Evolutionary conservation across 2,888 invertebrate species (phyloP), one percentile per base, ranked within the genome.

Genomic region (Litoditis marina): DNA sequence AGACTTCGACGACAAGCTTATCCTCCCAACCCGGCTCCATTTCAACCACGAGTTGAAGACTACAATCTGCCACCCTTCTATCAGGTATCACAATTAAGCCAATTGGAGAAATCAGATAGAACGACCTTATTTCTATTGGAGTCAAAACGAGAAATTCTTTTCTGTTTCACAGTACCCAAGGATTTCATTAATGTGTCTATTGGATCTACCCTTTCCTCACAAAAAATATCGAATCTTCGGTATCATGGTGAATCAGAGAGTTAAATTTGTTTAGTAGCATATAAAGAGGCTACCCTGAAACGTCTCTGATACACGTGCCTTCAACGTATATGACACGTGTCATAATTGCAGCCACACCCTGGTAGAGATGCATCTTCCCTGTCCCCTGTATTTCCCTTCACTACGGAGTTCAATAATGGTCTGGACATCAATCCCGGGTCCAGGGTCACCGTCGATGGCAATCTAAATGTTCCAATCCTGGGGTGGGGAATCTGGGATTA

Each of bases 401-500:
- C 73, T 49, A 74, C 72, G 42, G 71, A 73, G 22, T 79, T 71
- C 73, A 78, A 70, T 57, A 79, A 73, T 56, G 79, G 79, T 34
- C 55, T 79, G 34, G 76, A 78, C 49, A 66, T 79, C 25, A 77
- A 79, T 60, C 79, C 79, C 7, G 79, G 78, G 13, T 71, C 66
- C 22, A 65, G 77, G 34, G 69, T 76, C 5, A 76, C 74, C 1
- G 74, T 79, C 19, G 74, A 79, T 39, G 79, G 79, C 27, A 77
- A 77, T 55, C 61, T 79, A 51, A 78, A 78, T 56, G 76, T 77
- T 6, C 78, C 78, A 8, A 64, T 76, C 11, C 68, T 74, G 47
- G 78, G 77, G 22, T 78, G 78, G 79, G 79, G 79, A 50, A 74
- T 79, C 27, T 78, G 74, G 74, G 79, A 79, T 64, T 77, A 77